Evolutionary conservation across 2,113 vertebrate species (phyloP).

Genomic region (Pycnonotus jocosus): DNA sequence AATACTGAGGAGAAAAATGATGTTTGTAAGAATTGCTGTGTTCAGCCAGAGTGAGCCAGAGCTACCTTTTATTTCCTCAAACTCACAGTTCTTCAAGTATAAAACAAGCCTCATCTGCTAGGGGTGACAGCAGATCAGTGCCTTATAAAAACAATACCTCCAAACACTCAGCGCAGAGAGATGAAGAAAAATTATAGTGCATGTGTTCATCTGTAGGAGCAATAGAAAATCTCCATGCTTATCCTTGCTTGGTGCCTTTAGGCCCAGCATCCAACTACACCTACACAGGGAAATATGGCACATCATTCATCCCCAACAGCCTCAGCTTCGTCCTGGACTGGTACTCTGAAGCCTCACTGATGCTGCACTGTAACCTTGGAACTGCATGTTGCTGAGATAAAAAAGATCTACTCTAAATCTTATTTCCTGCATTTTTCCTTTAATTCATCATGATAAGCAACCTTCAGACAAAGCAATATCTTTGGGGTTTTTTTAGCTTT

Average conservation of each 20-base stretch:
- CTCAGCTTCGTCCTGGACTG: not conserved
- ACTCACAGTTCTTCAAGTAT: not conserved
- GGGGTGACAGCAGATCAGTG: not conserved
- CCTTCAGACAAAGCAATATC: not conserved
- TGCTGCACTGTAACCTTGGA: not conserved
- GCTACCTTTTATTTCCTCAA: not conserved
- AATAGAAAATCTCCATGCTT: not conserved
- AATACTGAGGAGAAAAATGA: not conserved
- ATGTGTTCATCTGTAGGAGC: not conserved
- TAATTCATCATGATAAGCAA: not conserved
- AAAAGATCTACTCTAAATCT: not conserved
- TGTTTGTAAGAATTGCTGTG: not conserved
- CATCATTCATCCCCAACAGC: not conserved
- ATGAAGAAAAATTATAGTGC: not conserved
- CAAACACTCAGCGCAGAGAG: not conserved
- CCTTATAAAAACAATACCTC: not conserved
- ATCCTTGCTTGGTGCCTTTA: not conserved
- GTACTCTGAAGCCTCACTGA: not conserved
- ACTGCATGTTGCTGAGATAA: accelerated
- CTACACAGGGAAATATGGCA: not conserved
- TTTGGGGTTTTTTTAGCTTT: not conserved
- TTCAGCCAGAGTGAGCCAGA: not conserved
- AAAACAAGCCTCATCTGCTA: not conserved
- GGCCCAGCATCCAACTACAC: not conserved
- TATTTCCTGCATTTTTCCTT: not conserved